Base-by-base conservation (phyloP, 2,797 vertebrate species). In the Sebastes umbrosus region DNA sequence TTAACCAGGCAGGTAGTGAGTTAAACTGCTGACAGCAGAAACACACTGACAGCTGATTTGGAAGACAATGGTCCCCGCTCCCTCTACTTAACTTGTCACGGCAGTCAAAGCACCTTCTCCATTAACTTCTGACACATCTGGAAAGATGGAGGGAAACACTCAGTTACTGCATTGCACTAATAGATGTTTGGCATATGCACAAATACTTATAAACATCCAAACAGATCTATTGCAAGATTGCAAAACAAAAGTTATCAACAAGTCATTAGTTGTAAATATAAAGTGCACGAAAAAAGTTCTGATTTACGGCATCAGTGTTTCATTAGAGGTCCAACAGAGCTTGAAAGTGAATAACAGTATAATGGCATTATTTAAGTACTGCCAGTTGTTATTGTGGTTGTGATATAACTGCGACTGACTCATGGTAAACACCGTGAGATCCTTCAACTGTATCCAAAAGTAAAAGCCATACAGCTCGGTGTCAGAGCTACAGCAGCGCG, bases 1-100 rank as follows among this genome's bases (percentile, higher is more conserved):
- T 96, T 96, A 96, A 96, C 96, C 92, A 93, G 88, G 88, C 95
- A 96, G 96, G 96, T 96, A 96, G 88, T 94, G 94, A 94, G 92
- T 92, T 93, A 94, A 95, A 94, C 58, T 95, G 94, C 95, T 95
- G 96, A 96, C 93, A 90, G 93, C 89, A 94, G 85, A 89, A 93
- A 91, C 91, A 85, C 84, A 79, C 85, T 94, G 95, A 96, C 95
- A 95, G 93, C 93, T 95, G 93, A 96, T 96, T 95, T 96, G 94
- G 89, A 95, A 96, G 95, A 96, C 96, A 96, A 96, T 96, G 85
- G 91, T 81, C 72, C 18, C 84, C 73, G 39, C 80, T 91, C 93
- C 93, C 93, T 90, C 93, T 95, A 95, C 94, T 96, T 96, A 96
- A 95, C 94, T 96, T 96, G 95, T 96, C 96, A 96, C 39, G 76